Base-by-base conservation (phyloP, 1,140 invertebrate genomes). In the Dendroctonus ponderosae region DNA sequence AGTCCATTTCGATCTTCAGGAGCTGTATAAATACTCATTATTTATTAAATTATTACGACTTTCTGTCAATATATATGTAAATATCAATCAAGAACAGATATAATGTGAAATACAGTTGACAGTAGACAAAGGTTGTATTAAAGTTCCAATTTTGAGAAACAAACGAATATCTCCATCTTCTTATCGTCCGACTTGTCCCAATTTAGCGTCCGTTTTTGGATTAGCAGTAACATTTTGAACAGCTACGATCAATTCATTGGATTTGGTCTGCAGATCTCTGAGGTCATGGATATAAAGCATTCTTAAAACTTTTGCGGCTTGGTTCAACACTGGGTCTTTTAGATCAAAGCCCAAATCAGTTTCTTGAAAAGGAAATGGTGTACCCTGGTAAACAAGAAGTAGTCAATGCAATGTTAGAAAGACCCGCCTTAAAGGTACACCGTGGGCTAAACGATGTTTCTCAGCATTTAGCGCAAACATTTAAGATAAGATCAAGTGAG, bases 171-270 rank as follows among this genome's bases (percentile, higher is more conserved):
- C 11, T 41, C 3, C 12, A 9, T 14, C 39, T 8, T 5, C 60
- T 84, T 82, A 88, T 72, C 76, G 81, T 67, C 97, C 96, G 74
- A 98, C 94, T 87, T 94, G 92, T 60, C 96, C 96, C 37, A 99
- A 82, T 78, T 87, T 90, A 3, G 94, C 95, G 77, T 99, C 95
- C 74, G 96, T 98, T 82, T 96, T 96, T 8, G 97, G 97, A 86
- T 99, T 91, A 7, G 96, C 96, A 11, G 96, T 98, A 6, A 98
- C 84, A 66, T 82, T 87, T 84, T 99, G 97, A 2, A 97, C 91
- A 62, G 85, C 84, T 3, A 98, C 96, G 75, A 99, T 90, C 4
- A 91, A 88, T 80, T 96, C 91, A 80, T 99, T 99, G 43, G 98
- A 97, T 74, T 88, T 88, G 0, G 95, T 98, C 80, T 99, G 97